Conservation (phyloP, 2,113 vertebrate species). For the Gallinago jamesoni region DNA sequence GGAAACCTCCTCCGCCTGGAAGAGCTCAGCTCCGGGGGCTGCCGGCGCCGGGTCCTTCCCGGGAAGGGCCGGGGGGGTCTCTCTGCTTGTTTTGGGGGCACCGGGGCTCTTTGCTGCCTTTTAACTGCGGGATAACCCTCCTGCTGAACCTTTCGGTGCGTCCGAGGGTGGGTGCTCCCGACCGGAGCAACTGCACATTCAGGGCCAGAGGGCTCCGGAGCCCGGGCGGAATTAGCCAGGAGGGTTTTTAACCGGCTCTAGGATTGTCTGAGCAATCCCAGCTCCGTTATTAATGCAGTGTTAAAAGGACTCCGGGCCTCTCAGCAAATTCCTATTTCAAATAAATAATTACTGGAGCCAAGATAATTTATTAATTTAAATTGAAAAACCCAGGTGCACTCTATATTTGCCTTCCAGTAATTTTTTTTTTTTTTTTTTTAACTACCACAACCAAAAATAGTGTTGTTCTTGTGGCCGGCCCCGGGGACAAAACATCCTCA, state of each 20-base stretch:
- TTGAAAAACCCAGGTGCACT: neutral
- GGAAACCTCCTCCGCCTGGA: neutral
- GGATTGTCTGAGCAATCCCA: neutral
- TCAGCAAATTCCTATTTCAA: slow-evolving; percentile 24
- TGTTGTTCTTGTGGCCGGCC: accelerated
- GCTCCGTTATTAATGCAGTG: neutral
- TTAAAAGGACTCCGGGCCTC: neutral
- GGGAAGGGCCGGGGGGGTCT: neutral
- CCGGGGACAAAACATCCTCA: accelerated
- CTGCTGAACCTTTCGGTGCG: neutral
- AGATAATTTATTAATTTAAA: slow-evolving; percentile 20
- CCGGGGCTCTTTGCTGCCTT: accelerated
- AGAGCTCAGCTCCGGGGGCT: neutral
- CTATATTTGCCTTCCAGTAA: neutral
- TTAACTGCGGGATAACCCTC: accelerated
- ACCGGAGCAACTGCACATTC: neutral
- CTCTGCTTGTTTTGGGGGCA: neutral
- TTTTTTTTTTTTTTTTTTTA: neutral
- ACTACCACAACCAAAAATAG: accelerated
- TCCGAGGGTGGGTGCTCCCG: neutral
- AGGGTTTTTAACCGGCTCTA: neutral
- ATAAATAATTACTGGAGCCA: slow-evolving; percentile 30
- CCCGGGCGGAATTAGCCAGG: neutral
- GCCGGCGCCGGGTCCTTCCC: neutral
- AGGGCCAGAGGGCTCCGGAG: neutral